Conservation (phyloP, 2,113 vertebrate species). For the Nycticorax nycticorax region DNA sequence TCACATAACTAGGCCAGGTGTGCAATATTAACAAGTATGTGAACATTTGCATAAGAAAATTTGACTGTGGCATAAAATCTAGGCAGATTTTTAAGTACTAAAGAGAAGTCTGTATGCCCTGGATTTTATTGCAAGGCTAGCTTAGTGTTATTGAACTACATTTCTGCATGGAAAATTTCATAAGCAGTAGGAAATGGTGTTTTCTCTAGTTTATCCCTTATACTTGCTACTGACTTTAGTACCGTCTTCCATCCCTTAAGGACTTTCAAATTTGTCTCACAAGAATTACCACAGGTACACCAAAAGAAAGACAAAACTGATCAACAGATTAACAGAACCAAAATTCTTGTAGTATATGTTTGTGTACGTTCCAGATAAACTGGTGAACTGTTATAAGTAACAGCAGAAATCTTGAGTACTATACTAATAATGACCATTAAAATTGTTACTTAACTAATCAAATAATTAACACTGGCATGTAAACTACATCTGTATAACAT, state of each 20-base stretch:
- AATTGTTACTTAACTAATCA: background rate
- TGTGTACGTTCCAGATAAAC: background rate
- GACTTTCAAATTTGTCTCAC: background rate
- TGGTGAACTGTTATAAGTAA: background rate
- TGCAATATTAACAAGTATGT: background rate
- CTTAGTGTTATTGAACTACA: background rate
- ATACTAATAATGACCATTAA: background rate
- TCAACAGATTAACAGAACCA: background rate
- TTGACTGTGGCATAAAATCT: background rate
- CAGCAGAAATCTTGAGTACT: background rate
- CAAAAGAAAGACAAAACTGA: background rate
- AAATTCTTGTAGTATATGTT: background rate
- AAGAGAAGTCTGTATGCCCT: background rate
- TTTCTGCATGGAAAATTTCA: background rate
- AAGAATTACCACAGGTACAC: background rate
- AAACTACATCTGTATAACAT: background rate
- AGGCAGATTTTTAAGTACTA: background rate
- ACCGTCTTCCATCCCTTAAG: background rate
- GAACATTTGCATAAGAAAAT: constrained; percentile 2
- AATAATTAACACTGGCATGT: background rate
- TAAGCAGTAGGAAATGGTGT: background rate
- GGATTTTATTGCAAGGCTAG: background rate
- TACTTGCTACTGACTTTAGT: background rate
- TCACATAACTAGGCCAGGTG: background rate
- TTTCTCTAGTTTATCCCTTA: background rate